Conservation (phyloP, 2,888 invertebrate species). For the Keiferia lycopersicella region DNA sequence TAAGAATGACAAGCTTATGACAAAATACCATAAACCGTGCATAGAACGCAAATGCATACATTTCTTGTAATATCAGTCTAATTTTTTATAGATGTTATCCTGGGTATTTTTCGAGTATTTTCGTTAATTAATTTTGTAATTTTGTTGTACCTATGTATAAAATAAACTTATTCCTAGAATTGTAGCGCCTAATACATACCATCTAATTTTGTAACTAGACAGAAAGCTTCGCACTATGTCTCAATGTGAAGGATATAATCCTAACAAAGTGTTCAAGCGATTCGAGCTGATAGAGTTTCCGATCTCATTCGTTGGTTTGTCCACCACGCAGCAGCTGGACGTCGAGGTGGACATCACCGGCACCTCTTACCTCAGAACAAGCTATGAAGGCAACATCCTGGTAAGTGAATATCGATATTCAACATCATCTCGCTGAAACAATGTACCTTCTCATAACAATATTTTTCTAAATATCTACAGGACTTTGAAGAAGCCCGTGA, state of each 20-base stretch:
- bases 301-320: constrained; percentile 61
- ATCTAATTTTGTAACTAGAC: not conserved
- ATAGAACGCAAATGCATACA: not conserved
- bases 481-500: constrained; percentile 67
- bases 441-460: too few relatives aligned
- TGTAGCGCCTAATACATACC: not conserved
- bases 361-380: constrained; percentile 66
- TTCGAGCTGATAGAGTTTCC: constrained; percentile 70
- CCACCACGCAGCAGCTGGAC: constrained; percentile 53
- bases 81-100: not conserved
- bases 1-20: too few relatives aligned
- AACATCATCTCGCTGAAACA: too few relatives aligned
- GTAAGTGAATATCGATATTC: constrained; percentile 41
- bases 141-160: not conserved
- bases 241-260: constrained; percentile 50
- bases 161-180: not conserved
- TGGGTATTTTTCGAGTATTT: not conserved
- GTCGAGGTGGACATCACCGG: constrained; percentile 57
- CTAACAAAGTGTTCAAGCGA: constrained; percentile 62
- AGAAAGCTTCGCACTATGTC: not conserved
- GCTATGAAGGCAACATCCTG: constrained; percentile 56
- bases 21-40: too few relatives aligned
- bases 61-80: not conserved
- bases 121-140: not conserved
- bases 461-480: constrained; percentile 43